Evolutionary conservation across 2,888 invertebrate species (phyloP), one percentile per base, ranked within the genome.

Genomic region (Agapetus fuscipes): DNA sequence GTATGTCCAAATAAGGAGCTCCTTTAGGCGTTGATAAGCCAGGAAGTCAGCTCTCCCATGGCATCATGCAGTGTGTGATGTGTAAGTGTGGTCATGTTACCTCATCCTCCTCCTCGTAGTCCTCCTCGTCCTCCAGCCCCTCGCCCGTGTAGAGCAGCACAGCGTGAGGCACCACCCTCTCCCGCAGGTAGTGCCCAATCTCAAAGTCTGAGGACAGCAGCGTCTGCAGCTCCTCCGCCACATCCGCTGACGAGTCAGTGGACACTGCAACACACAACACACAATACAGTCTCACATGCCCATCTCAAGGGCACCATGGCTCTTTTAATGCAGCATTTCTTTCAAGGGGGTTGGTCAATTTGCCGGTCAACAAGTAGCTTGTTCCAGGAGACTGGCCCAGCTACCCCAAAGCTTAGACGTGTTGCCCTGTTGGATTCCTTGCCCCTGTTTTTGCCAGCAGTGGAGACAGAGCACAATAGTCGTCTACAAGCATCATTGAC

Each of bases 171-270:
- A 98, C 85, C 50, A 98, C 84, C 50, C 95, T 79, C 64, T 98
- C 96, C 52, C 95, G 82, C 59, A 98, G 83, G 64, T 94, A 93
- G 68, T 98, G 97, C 3, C 98, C 98, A 60, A 98, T 88, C 73
- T 98, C 97, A 65, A 94, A 98, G 69, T 98, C 98, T 37, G 86
- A 84, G 7, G 90, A 88, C 49, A 97, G 68, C 50, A 94, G 70
- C 51, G 82, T 78, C 62, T 68, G 88, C 28, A 84, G 79, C 49
- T 95, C 93, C 38, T 94, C 91, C 58, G 93, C 93, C 48, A 90
- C 69, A 47, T 90, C 88, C 28, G 78, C 78, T 54, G 86, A 64
- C 24, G 79, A 74, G 60, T 86, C 88, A 46, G 89, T 89, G 26
- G 88, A 84, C 63, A 88, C 83, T 48, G 61, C 17, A n/a, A n/a